These are phyloP conservation scores for Epinephelus awoara DNA, from an alignment of 2,797 vertebrate genomes.

Conservation along the genomic window DNA sequence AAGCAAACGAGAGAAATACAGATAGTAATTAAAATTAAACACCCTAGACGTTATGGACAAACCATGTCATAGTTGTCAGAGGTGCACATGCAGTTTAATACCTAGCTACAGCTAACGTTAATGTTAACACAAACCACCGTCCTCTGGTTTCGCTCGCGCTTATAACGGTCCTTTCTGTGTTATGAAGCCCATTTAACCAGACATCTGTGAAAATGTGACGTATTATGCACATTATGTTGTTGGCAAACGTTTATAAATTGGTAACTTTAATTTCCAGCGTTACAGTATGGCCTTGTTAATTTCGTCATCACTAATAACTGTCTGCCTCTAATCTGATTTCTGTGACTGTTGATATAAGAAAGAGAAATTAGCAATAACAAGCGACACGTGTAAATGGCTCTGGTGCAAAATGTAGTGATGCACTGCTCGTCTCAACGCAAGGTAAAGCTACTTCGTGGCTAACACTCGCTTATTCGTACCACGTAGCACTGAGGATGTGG, in stretches of 20 bases:
- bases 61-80: accelerated
- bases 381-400: accelerated
- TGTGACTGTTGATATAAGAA: neutral
- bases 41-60: accelerated
- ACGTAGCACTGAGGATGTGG: conserved; percentile 45
- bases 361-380: too few relatives aligned
- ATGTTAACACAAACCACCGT: too few relatives aligned
- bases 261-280: accelerated
- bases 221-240: neutral
- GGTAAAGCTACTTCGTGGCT: neutral
- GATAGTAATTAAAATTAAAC: neutral
- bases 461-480: conserved; percentile 1
- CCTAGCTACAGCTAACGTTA: accelerated
- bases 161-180: neutral
- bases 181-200: neutral
- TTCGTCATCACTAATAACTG: neutral
- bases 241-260: accelerated
- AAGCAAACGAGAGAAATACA: accelerated
- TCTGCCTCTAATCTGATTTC: accelerated
- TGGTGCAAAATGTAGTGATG: neutral
- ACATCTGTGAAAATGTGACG: accelerated
- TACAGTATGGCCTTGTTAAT: neutral
- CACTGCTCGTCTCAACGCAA: too few relatives aligned
- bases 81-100: accelerated
- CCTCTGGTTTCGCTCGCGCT: accelerated